A percentile compares a stretch with the other conserved stretches of the same genome.
Conservation (phyloP, 2,113 vertebrate genomes). For the Epinephelus moara region DNA sequence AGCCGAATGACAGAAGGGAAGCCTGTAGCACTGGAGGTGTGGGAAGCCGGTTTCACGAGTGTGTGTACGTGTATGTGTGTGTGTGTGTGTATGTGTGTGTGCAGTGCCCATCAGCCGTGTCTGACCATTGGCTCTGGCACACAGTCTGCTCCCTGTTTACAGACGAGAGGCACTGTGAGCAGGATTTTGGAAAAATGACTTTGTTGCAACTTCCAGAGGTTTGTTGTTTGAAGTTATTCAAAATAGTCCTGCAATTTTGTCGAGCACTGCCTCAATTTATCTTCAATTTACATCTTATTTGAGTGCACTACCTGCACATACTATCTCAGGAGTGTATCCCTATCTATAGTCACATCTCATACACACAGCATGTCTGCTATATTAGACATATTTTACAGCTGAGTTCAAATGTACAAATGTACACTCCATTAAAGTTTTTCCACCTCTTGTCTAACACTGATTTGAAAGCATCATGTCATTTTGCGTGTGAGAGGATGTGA, state of each 20-base stretch:
- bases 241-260: not conserved
- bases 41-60: not conserved
- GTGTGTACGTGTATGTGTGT: constrained; percentile 15
- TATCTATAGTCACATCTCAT: not conserved
- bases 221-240: not conserved
- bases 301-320: not conserved
- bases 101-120: constrained; percentile 13
- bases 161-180: not conserved
- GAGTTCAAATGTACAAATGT: not conserved
- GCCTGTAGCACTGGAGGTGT: constrained; percentile 28
- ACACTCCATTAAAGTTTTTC: not conserved
- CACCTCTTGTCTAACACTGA: not conserved
- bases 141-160: constrained; percentile 48
- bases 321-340: not conserved
- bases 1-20: constrained; percentile 53
- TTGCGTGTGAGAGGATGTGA: not conserved
- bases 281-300: not conserved
- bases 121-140: constrained; percentile 32
- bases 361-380: not conserved
- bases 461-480: not conserved
- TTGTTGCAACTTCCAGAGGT: not conserved
- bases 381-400: not conserved
- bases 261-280: not conserved
- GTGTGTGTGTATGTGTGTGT: constrained; percentile 16
- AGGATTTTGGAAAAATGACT: not conserved